phyloP scores from a whole-genome alignment of 1,140 invertebrate genomes.

The Plectrocnemia conspersa region DNA sequence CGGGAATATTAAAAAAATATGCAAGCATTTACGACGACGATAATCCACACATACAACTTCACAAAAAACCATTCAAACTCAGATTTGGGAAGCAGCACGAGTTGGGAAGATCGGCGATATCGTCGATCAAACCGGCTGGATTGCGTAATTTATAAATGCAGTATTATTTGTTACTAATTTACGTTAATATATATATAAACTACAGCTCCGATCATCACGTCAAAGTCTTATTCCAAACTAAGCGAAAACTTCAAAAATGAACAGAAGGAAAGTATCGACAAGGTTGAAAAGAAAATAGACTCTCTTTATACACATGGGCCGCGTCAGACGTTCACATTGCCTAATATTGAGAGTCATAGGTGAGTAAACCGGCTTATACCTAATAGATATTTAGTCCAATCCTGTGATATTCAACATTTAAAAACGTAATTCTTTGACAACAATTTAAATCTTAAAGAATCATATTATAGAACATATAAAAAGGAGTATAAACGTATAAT shows the following conservation, averaged over 20 bases:
- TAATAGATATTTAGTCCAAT: no score
- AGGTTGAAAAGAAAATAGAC: conserved; percentile 36
- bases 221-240: conserved; percentile 37
- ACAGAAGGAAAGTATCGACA: conserved; percentile 20
- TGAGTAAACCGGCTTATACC: no score
- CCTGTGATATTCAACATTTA: no score
- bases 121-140: conserved; percentile 37
- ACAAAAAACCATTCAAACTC: conserved; percentile 41
- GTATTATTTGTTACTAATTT: conserved; percentile 5
- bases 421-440: no score
- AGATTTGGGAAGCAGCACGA: conserved; percentile 39
- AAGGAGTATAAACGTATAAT: no score
- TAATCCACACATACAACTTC: not conserved
- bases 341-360: conserved; percentile 43
- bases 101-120: conserved; percentile 39
- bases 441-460: no score
- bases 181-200: conserved; percentile 12
- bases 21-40: not conserved
- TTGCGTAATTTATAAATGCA: conserved; percentile 30
- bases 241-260: conserved; percentile 17
- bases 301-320: conserved; percentile 33
- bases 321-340: conserved; percentile 36
- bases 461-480: no score
- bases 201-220: conserved; percentile 33
- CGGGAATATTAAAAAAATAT: not conserved